Conservation (phyloP, 2,113 vertebrate genomes). For the Seriola quinqueradiata region DNA sequence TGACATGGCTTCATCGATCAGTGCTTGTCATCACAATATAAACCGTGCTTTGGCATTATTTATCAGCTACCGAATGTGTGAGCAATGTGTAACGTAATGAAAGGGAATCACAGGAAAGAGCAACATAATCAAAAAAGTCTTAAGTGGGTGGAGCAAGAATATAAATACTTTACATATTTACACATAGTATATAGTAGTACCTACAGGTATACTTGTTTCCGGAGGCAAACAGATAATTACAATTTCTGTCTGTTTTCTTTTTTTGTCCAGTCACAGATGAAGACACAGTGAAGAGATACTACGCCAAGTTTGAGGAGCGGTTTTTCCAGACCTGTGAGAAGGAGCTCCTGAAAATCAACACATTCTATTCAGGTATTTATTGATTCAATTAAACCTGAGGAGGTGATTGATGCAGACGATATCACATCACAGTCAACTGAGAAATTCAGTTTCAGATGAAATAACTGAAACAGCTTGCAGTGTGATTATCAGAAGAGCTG, state of each 20-base stretch:
- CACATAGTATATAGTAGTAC: too few relatives aligned
- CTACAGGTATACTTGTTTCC: neutral
- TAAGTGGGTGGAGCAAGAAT: neutral
- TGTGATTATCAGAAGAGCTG: neutral
- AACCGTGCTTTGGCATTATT: neutral
- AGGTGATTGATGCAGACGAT: neutral
- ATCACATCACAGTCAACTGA: conserved; percentile 2
- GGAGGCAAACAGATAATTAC: neutral
- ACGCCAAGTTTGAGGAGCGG: conserved; percentile 98
- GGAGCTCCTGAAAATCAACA: conserved; percentile 99
- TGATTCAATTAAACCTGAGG: neutral
- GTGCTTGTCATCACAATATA: neutral
- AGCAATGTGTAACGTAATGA: neutral
- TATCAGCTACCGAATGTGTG: neutral
- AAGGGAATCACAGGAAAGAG: neutral
- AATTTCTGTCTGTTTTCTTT: neutral
- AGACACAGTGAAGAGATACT: conserved; percentile 97
- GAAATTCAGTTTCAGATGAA: neutral
- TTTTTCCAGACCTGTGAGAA: conserved; percentile 99
- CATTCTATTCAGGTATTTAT: conserved; percentile 96
- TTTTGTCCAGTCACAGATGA: conserved; percentile 92
- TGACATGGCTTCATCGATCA: neutral
- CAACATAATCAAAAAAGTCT: neutral
- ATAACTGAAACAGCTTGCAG: neutral
- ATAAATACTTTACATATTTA: neutral